Conservation (phyloP, 2,797 vertebrate species). For the Danio tinwini region DNA sequence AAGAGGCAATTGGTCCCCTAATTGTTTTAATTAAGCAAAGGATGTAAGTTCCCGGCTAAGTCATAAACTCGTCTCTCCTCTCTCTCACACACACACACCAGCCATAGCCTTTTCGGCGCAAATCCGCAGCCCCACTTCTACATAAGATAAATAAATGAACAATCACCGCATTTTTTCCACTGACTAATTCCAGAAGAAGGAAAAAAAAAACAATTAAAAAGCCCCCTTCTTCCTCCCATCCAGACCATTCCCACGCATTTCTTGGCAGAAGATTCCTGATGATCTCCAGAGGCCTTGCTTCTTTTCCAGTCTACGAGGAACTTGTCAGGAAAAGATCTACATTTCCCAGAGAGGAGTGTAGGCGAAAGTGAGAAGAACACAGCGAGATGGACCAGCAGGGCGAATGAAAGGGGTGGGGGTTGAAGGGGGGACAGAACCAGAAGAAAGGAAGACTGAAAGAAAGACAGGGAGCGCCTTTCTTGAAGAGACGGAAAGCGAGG, state of each 20-base stretch:
- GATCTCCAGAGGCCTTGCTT: constrained; percentile 95
- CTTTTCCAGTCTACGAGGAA: constrained; percentile 93
- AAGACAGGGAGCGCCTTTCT: constrained; percentile 42
- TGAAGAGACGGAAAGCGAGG: constrained; percentile 19
- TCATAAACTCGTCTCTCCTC: constrained; percentile 37
- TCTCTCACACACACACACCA: constrained; percentile 19
- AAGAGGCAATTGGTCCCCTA: constrained; percentile 19
- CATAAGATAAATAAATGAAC: constrained; percentile 80
- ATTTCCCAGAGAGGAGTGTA: constrained; percentile 92
- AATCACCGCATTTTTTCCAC: constrained; percentile 76
- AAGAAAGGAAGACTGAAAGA: constrained; percentile 69
- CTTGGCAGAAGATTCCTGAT: constrained; percentile 92
- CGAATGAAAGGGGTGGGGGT: constrained; percentile 53
- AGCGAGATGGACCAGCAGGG: constrained; percentile 73
- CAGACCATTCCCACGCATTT: constrained; percentile 97
- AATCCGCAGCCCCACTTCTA: constrained; percentile 65
- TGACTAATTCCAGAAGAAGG: constrained; percentile 81
- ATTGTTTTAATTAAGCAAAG: constrained; percentile 21
- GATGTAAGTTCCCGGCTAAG: constrained; percentile 13
- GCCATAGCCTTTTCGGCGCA: constrained; percentile 69
- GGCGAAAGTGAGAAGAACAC: constrained; percentile 79
- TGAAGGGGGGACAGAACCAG: constrained; percentile 53
- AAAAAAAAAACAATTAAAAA: constrained; percentile 84
- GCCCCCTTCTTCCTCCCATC: constrained; percentile 87
- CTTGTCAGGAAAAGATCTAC: constrained; percentile 96